These are phyloP conservation scores for Euclidia mi DNA, from an alignment of 2,888 invertebrate species.

Conservation along the genomic window DNA sequence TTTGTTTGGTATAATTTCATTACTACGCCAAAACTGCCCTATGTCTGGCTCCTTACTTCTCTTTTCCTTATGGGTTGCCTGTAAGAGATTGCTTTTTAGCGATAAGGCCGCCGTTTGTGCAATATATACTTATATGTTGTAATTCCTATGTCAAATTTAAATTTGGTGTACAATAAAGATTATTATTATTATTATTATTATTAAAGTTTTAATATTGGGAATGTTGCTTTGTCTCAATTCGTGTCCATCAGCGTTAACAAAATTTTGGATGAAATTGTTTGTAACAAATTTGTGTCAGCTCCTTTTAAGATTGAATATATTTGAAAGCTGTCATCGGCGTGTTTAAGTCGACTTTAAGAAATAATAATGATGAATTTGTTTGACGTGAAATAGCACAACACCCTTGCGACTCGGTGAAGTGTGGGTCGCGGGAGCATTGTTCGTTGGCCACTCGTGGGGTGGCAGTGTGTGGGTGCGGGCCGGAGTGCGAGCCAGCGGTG, in stretches of 20 bases:
- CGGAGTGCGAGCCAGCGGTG: slow-evolving; percentile 94
- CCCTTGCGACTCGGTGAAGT: slow-evolving; percentile 95
- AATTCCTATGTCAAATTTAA: too few species aligned
- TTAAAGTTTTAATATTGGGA: slow-evolving; percentile 64
- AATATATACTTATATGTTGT: too few species aligned
- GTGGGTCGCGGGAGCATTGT: slow-evolving; percentile 95
- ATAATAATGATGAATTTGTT: slow-evolving; percentile 11
- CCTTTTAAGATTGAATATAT: slow-evolving; percentile 41
- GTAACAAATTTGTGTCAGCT: slow-evolving; percentile 39
- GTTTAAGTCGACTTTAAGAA: slow-evolving; percentile 28
- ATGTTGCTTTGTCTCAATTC: slow-evolving; percentile 41
- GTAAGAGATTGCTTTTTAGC: too few species aligned
- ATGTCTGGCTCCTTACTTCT: too few species aligned
- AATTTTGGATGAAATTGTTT: slow-evolving; percentile 52
- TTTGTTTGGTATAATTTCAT: too few species aligned
- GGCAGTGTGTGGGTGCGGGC: slow-evolving; percentile 95
- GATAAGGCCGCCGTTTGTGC: too few species aligned
- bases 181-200: too few species aligned
- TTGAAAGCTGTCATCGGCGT: slow-evolving; percentile 38
- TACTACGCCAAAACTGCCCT: too few species aligned
- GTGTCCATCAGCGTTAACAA: slow-evolving; percentile 37
- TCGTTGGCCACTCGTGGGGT: slow-evolving; percentile 95
- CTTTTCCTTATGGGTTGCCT: too few species aligned
- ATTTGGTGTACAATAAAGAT: too few species aligned
- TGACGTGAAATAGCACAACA: slow-evolving; percentile 93